Conservation (phyloP, 2,888 invertebrate species). For the Thera britannica region DNA sequence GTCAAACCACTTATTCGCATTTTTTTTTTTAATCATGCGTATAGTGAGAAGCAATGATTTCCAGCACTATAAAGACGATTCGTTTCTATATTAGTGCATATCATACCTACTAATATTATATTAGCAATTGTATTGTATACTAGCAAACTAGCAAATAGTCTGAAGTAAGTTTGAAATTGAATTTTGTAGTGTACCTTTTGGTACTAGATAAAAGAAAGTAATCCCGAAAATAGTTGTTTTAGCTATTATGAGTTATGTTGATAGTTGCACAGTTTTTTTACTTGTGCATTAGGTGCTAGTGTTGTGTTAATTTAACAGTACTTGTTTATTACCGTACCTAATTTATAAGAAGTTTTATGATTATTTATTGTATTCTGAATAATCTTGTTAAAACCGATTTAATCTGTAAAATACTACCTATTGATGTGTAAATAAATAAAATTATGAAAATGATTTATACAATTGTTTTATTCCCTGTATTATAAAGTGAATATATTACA, state of each 20-base stretch:
- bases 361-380: slow-evolving; percentile 9
- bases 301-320: slow-evolving; percentile 15
- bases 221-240: not conserved
- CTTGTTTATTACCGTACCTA: slow-evolving; percentile 17
- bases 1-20: too few relatives aligned
- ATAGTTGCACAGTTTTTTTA: slow-evolving; percentile 10
- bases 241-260: not conserved
- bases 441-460: slow-evolving; percentile 52
- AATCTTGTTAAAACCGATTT: slow-evolving; percentile 37
- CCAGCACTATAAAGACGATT: too few relatives aligned
- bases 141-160: too few relatives aligned
- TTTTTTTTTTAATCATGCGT: too few relatives aligned
- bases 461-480: slow-evolving; percentile 57
- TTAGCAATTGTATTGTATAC: too few relatives aligned
- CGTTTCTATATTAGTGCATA: too few relatives aligned
- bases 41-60: too few relatives aligned
- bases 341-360: slow-evolving; percentile 12
- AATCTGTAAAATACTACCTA: slow-evolving; percentile 57
- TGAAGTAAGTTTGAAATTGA: too few relatives aligned
- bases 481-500: slow-evolving; percentile 35
- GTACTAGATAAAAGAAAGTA: not conserved
- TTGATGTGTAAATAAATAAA: slow-evolving; percentile 75
- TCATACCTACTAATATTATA: too few relatives aligned
- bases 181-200: too few relatives aligned
- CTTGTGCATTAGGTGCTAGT: slow-evolving; percentile 23